Evolutionary conservation across 2,797 vertebrate species (phyloP).

Genomic region (Huso huso): DNA sequence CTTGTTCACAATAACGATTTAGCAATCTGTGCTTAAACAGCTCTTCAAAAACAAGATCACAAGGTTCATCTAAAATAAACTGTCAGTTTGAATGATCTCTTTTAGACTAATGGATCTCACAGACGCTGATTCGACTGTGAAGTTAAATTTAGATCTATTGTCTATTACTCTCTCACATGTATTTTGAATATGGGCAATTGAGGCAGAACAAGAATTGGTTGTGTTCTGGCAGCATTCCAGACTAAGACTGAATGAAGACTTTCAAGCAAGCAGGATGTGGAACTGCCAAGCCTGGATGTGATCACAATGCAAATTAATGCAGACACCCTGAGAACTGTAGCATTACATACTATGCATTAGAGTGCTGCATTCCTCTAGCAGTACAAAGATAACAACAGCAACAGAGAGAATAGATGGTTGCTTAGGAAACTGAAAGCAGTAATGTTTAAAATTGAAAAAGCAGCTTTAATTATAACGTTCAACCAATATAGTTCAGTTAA

Average conservation of each 20-base stretch:
- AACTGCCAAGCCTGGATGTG: slow-evolving; percentile 46
- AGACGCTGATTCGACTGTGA: slow-evolving; percentile 8
- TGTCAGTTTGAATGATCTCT: slow-evolving; percentile 15
- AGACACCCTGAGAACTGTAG: slow-evolving; percentile 22
- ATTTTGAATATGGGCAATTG: slow-evolving; percentile 38
- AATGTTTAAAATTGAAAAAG: slow-evolving; percentile 14
- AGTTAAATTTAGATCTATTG: slow-evolving; percentile 39
- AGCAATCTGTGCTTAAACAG: no score
- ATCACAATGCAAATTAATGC: slow-evolving; percentile 35
- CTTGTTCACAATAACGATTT: no score
- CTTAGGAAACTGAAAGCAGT: slow-evolving; percentile 3
- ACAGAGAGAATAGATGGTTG: not conserved
- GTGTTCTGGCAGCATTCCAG: slow-evolving; percentile 41
- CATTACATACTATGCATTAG: not conserved
- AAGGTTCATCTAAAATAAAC: not conserved
- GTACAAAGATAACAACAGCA: slow-evolving; percentile 5
- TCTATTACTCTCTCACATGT: slow-evolving; percentile 30
- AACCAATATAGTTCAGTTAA: not conserved
- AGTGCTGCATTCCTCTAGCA: slow-evolving; percentile 3
- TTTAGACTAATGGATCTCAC: slow-evolving; percentile 9
- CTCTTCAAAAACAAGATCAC: no score
- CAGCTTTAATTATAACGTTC: slow-evolving; percentile 3
- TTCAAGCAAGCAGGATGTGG: slow-evolving; percentile 49
- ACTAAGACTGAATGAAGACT: slow-evolving; percentile 46
- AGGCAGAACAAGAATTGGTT: slow-evolving; percentile 38